Conservation (phyloP, 2,888 invertebrate genomes). For the Melieria crassipennis region DNA sequence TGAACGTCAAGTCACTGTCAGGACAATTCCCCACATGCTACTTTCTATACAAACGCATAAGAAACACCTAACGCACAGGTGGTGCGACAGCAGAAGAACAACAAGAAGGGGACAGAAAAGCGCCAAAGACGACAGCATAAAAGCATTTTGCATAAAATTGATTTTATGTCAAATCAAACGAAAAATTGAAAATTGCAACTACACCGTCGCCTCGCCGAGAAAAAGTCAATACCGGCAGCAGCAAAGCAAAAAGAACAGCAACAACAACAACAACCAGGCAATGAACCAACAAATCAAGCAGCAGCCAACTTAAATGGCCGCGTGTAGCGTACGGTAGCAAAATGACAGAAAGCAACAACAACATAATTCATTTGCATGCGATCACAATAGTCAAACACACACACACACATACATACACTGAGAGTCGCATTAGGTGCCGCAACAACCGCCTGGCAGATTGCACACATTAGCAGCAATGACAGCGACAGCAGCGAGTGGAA, state of each 20-base stretch:
- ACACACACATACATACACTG: neutral
- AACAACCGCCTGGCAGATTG: neutral
- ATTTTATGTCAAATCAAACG: slow-evolving; percentile 28
- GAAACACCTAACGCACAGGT: no score
- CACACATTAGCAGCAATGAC: neutral
- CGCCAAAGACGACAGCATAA: neutral
- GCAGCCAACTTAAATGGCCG: no score
- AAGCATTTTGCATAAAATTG: slow-evolving; percentile 25
- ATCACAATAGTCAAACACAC: neutral
- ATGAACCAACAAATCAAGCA: no score
- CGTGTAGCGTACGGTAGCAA: neutral
- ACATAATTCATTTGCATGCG: slow-evolving; percentile 20
- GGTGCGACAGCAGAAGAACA: no score
- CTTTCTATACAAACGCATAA: no score
- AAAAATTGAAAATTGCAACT: slow-evolving; percentile 19
- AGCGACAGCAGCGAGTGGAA: neutral
- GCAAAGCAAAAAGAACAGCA: no score
- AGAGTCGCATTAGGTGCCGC: no score
- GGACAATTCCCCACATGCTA: no score
- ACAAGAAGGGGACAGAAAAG: neutral
- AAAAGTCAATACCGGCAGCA: no score
- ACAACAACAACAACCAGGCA: no score
- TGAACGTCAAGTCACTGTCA: no score
- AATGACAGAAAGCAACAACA: slow-evolving; percentile 12
- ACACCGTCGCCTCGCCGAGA: no score